These are phyloP conservation scores for Plemyria rubiginata DNA, from an alignment of 2,888 invertebrate species.

Conservation along the genomic window DNA sequence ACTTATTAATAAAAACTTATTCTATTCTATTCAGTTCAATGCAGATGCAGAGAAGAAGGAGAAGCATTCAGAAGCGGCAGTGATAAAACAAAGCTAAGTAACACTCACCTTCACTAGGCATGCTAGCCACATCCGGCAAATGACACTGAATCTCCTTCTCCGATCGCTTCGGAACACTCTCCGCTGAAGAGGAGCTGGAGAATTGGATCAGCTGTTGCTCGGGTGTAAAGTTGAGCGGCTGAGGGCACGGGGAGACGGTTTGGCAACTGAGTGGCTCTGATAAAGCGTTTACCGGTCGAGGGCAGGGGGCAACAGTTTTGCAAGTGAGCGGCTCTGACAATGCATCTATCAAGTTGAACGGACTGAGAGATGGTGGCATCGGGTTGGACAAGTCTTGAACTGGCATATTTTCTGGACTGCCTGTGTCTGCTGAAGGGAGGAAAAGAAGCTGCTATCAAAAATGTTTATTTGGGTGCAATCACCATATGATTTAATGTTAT, in stretches of 20 bases:
- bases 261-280: conserved; percentile 60
- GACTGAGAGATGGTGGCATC: conserved; percentile 24
- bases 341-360: conserved; percentile 65
- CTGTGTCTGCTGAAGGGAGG: conserved; percentile 51
- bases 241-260: background rate
- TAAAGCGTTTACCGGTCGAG: conserved; percentile 37
- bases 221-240: background rate
- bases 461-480: too few species aligned
- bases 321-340: conserved; percentile 63
- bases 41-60: too few species aligned
- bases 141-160: conserved; percentile 57
- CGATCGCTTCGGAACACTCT: conserved; percentile 55
- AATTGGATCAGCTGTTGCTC: conserved; percentile 59
- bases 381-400: conserved; percentile 58
- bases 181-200: conserved; percentile 69
- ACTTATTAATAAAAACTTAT: too few species aligned
- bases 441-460: too few species aligned
- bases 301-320: background rate
- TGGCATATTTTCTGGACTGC: conserved; percentile 55
- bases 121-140: conserved; percentile 44
- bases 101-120: conserved; percentile 55
- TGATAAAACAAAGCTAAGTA: background rate
- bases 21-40: too few species aligned
- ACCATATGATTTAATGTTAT: too few species aligned
- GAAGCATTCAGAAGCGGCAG: too few species aligned